These are phyloP conservation scores for Lepidonotus clava DNA, from an alignment of 2,888 invertebrate species.

Conservation along the genomic window DNA sequence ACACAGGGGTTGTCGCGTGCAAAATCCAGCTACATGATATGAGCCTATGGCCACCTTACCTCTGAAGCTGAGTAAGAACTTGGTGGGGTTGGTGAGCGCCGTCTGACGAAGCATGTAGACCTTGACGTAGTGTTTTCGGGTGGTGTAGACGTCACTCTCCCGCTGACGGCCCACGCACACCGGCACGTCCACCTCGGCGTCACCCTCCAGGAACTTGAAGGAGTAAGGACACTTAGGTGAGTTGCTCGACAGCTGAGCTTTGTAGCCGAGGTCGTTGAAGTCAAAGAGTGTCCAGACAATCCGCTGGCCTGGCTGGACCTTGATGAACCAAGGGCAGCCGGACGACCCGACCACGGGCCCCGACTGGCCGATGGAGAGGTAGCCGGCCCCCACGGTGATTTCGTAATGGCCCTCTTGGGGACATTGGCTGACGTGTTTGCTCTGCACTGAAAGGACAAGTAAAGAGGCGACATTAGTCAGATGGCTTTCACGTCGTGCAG, in stretches of 20 bases:
- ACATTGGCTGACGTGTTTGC: conserved; percentile 24
- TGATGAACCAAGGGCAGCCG: conserved; percentile 57
- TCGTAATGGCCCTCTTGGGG: conserved; percentile 49
- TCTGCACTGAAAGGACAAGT: conserved; percentile 48
- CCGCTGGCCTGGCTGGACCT: conserved; percentile 46
- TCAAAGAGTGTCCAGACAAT: conserved; percentile 42
- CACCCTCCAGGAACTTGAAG: conserved; percentile 41
- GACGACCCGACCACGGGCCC: conserved; percentile 48
- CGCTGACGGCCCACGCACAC: conserved; percentile 50
- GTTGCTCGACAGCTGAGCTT: conserved; percentile 32
- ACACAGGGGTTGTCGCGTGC: too few relatives aligned
- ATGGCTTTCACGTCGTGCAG: background rate
- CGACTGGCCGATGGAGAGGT: conserved; percentile 55
- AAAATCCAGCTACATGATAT: background rate
- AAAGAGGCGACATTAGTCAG: conserved; percentile 30
- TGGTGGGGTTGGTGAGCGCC: background rate
- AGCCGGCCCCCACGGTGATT: conserved; percentile 49
- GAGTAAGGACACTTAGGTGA: conserved; percentile 37
- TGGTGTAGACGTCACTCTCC: conserved; percentile 43
- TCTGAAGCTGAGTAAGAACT: conserved; percentile 37
- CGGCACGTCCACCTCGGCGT: conserved; percentile 21
- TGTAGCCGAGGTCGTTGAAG: conserved; percentile 47
- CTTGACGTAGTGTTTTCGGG: conserved; percentile 26
- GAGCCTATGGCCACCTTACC: conserved; percentile 26
- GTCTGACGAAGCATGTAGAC: conserved; percentile 40